Percentiles rank a stretch among this genome's conserved stretches.
Conservation (phyloP, 2,888 invertebrate genomes). For the Melinopterus prodromus region DNA sequence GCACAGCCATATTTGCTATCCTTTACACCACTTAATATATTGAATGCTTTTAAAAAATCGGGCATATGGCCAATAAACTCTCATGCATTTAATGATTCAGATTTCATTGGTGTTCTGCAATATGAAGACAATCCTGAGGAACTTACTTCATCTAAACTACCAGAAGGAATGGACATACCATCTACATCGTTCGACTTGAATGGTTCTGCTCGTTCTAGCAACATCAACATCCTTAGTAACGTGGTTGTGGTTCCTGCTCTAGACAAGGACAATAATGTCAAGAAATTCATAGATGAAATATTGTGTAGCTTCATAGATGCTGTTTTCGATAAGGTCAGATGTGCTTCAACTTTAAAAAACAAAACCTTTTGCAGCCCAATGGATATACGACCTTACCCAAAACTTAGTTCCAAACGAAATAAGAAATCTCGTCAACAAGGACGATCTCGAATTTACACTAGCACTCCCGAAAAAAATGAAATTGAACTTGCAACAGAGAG, state of each 20-base stretch:
- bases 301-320: background rate
- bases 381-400: slow-evolving; percentile 6
- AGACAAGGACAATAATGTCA: background rate
- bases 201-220: too few relatives aligned
- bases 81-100: background rate
- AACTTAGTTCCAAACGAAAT: background rate
- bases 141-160: too few relatives aligned
- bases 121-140: too few relatives aligned
- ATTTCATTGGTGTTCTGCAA: background rate
- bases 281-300: background rate
- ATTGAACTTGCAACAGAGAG: background rate
- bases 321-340: slow-evolving; percentile 4
- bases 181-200: too few relatives aligned
- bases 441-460: slow-evolving; percentile 9
- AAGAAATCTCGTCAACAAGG: background rate
- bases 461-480: slow-evolving; percentile 10
- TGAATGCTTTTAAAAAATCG: background rate
- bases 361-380: background rate
- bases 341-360: background rate
- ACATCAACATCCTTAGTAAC: too few relatives aligned
- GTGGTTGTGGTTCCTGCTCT: background rate
- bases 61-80: background rate
- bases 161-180: too few relatives aligned
- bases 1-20: background rate
- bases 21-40: slow-evolving; percentile 4